Evolutionary conservation across 2,888 invertebrate genomes (phyloP), one percentile per base, ranked within the genome.

Genomic region (Drosophila nr. medialis): DNA sequence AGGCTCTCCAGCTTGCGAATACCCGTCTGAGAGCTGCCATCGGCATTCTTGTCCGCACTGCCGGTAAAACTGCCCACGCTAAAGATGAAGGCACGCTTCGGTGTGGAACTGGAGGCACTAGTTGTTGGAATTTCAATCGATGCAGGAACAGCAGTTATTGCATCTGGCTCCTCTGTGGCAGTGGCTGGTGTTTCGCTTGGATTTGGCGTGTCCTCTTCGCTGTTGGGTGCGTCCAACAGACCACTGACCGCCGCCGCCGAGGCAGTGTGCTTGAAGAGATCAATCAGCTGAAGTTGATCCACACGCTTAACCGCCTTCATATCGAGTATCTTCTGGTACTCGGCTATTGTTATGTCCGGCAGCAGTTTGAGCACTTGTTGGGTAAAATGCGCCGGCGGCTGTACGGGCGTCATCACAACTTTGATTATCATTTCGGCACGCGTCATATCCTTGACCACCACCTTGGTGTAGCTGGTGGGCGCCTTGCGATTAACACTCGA

Each of bases 341-440:
- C 99, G 0, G 95, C 95, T 29, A 96, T 93, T 62, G 98, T 97
- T 24, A 97, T 96, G 79, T 99, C 98, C 0, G 99, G 98, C 65
- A 99, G 92, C 15, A 99, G 93, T 91, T 98, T 97, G 56, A 96
- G 95, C 90, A 97, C 98, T 91, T 99, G 99, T 53, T 96, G 96
- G 0, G 98, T 96, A 90, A 99, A 97, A 0, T 96, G 95, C 51
- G 96, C 96, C 0, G 96, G 93, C 27, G 96, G 95, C 79, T 98
- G 97, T 4, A 92, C 92, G 0, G 98, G 98, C 1, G 98, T 97
- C 99, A 99, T 99, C 0, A 99, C 98, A 36, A 99, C 95, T 94
- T 99, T 99, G n/a, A 99, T 94, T 45, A 99, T 97, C 98, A 99
- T 99, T 93, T 99, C 99, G 0, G 99, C 99, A 90, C 98, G 97